A percentile compares a stretch with the other conserved stretches of the same genome.
phyloP scores from a whole-genome alignment of 2,113 vertebrate species.

The Elachura formosa region DNA sequence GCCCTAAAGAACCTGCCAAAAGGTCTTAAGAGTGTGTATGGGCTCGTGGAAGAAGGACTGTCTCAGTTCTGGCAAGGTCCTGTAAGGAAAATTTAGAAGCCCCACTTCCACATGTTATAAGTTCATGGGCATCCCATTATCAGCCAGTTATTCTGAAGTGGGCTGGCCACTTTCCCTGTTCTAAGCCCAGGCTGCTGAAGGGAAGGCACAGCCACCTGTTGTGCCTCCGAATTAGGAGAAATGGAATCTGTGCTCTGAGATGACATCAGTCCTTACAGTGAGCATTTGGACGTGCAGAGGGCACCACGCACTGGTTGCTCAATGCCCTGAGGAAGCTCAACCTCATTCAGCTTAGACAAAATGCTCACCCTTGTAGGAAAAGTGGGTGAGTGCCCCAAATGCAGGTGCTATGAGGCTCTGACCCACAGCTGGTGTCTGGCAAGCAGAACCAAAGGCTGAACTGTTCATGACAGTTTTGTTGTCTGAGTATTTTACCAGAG shows the following conservation, averaged over 20 bases:
- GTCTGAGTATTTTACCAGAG: not conserved
- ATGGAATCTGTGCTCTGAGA: not conserved
- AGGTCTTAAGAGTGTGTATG: not conserved
- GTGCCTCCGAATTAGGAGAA: not conserved
- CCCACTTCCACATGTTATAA: fast-evolving
- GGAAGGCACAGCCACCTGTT: not conserved
- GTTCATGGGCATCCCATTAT: fast-evolving
- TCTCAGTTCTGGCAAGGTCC: not conserved
- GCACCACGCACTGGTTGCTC: not conserved
- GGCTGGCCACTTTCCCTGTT: not conserved
- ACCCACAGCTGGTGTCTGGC: not conserved
- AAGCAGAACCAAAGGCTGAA: not conserved
- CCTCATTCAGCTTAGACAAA: not conserved
- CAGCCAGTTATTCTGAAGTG: not conserved
- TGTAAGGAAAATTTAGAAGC: not conserved
- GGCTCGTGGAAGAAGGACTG: fast-evolving
- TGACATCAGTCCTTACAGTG: not conserved
- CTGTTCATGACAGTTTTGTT: not conserved
- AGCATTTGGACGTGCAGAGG: fast-evolving
- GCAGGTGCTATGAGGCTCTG: not conserved
- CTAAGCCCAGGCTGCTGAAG: not conserved
- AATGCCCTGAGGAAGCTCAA: not conserved
- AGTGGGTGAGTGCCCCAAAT: not conserved
- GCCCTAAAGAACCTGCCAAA: not conserved
- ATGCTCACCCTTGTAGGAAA: not conserved